Percentiles rank a stretch among this genome's conserved stretches.
Conservation (phyloP, 2,888 invertebrate species). For the Odontocolon sp. region DNA sequence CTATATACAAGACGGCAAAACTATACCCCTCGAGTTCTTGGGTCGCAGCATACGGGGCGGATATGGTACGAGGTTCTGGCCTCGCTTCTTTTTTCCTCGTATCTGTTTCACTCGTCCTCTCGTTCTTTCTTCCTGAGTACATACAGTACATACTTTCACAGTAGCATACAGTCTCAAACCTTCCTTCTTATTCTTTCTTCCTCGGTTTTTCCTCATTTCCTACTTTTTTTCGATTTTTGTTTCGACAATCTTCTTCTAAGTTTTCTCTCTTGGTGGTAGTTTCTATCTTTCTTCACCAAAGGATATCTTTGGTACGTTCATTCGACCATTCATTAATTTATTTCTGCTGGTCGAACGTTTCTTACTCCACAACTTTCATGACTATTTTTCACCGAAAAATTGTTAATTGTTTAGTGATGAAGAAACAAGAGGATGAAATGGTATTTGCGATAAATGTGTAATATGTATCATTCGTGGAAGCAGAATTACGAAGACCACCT, state of each 20-base stretch:
- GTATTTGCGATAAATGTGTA: slow-evolving; percentile 31
- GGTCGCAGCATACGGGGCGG: slow-evolving; percentile 30
- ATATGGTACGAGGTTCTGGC: slow-evolving; percentile 31
- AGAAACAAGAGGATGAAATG: slow-evolving; percentile 34
- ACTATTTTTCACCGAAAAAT: slow-evolving; percentile 22
- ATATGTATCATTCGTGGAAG: not conserved
- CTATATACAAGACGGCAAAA: slow-evolving; percentile 30
- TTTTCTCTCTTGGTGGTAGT: not conserved
- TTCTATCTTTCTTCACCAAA: not conserved
- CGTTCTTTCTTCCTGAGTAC: not conserved
- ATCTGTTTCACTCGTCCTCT: not conserved
- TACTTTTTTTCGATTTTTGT: slow-evolving; percentile 20
- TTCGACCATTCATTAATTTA: slow-evolving; percentile 27
- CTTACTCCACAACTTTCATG: slow-evolving; percentile 12
- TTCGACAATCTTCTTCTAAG: slow-evolving; percentile 29
- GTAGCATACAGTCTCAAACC: not conserved
- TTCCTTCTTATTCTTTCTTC: not conserved
- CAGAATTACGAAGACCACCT: slow-evolving; percentile 14
- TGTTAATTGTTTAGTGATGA: slow-evolving; percentile 35
- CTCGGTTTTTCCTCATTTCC: slow-evolving; percentile 11
- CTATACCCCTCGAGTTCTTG: slow-evolving; percentile 38
- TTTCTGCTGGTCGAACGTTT: slow-evolving; percentile 22
- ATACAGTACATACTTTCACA: slow-evolving; percentile 1
- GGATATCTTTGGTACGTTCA: slow-evolving; percentile 4
- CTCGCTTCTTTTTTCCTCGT: slow-evolving; percentile 20